Evolutionary conservation across 2,888 invertebrate genomes (phyloP).

Genomic region (Acanthosepion pharaonis): DNA sequence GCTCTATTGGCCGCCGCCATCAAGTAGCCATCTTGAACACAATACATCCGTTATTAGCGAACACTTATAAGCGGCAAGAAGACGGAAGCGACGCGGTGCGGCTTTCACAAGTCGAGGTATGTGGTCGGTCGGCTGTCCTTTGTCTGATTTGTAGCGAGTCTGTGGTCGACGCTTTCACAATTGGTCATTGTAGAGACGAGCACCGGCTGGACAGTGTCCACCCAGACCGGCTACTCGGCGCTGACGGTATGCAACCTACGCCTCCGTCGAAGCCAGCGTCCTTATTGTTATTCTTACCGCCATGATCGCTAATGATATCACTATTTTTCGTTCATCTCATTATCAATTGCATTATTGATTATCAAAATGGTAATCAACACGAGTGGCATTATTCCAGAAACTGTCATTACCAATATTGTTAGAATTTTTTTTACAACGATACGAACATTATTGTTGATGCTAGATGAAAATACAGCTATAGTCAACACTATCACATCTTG

Average conservation of each 20-base stretch:
- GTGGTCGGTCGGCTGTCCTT: slow-evolving; percentile 33
- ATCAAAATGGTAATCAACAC: neutral
- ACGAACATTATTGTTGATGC: no score
- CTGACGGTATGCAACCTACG: neutral
- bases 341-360: neutral
- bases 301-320: neutral
- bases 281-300: neutral
- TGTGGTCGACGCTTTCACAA: neutral
- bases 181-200: neutral
- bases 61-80: neutral
- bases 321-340: neutral
- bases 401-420: neutral
- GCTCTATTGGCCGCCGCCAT: neutral
- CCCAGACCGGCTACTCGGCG: neutral
- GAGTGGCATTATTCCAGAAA: neutral
- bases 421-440: no score
- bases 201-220: slow-evolving; percentile 21
- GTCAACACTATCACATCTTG: no score
- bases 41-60: neutral
- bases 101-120: neutral
- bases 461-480: no score
- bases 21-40: neutral
- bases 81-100: neutral
- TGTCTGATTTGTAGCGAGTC: neutral
- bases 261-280: neutral